Base-by-base conservation (phyloP, 2,113 vertebrate genomes). In the Macquaria ambigua region DNA sequence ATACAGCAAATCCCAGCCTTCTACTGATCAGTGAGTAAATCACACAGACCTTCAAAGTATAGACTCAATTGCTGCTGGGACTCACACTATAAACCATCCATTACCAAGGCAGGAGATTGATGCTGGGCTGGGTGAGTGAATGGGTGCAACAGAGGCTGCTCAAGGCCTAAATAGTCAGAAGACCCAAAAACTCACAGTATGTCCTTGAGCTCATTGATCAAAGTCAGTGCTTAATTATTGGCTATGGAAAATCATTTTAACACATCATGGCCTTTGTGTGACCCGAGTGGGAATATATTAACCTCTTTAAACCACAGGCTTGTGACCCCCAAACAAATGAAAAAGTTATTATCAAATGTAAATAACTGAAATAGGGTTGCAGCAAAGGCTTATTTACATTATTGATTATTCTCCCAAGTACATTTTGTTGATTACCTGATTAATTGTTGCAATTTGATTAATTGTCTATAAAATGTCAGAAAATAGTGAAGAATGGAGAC, bases 141-240 rank as follows among this genome's bases (percentile, higher is more conserved):
- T 6, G 34, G 21, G 16, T 12, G 16, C n/a, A 69, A 41, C 64
- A 41, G n/a, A 64, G 56, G 72, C 48, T 34, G 39, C n/a, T 55
- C 52, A 39, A 50, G 61, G 2, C 34, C 11, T 11, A n/a, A 66
- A 72, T 16, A 64, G 12, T 61, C 7, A 59, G 9, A 71, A 2
- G 16, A 82, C 52, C 50, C 16, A 74, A 53, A 80, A 72, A 53
- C 18, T 28, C 75, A 20, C 68, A 9, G 10, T 53, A 50, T 10
- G 62, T 75, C 83, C 82, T 87, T 79, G 73, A 82, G 48, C 20
- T 82, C 80, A 91, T 56, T 48, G 43, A 80, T 85, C 25, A 5
- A 72, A 81, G 39, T 88, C 88, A 68, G 81, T 79, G 72, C 59
- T 87, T 69, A 70, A 68, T 92, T 84, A 89, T 86, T 81, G 87